These are phyloP conservation scores for Enteromius paludinosus DNA, from an alignment of 2,797 vertebrate genomes.

Conservation along the genomic window DNA sequence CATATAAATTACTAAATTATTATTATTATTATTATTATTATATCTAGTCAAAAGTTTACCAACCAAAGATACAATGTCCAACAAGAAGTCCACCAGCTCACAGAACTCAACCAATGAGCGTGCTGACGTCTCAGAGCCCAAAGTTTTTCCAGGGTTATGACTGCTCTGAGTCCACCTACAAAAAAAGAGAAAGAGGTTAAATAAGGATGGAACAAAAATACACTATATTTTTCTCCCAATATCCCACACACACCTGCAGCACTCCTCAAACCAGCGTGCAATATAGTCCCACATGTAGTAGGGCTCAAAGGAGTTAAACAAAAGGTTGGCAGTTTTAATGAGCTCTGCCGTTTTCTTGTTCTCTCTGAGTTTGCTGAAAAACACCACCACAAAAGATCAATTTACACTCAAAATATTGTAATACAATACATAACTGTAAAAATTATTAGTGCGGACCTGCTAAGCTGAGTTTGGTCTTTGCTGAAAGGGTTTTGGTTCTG, in stretches of 20 bases:
- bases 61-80: conserved; percentile 99
- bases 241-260: conserved; percentile 86
- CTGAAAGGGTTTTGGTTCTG: conserved; percentile 90
- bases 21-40: neutral
- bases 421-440: neutral
- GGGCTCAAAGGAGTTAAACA: conserved; percentile 98
- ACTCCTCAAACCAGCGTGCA: conserved; percentile 97
- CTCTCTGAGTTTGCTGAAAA: conserved; percentile 91
- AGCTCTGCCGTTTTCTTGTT: conserved; percentile 98
- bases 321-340: conserved; percentile 97
- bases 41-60: conserved; percentile 64
- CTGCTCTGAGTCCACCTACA: conserved; percentile 85
- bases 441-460: conserved; percentile 81
- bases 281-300: conserved; percentile 99
- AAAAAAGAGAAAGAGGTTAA: neutral
- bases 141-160: conserved; percentile 72
- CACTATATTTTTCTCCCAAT: neutral
- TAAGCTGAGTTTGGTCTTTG: conserved; percentile 95
- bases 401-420: neutral
- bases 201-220: neutral
- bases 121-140: conserved; percentile 78
- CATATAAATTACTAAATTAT: neutral
- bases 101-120: conserved; percentile 93
- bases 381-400: conserved; percentile 37
- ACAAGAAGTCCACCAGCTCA: conserved; percentile 94